Base-by-base conservation (phyloP, 2,888 invertebrate genomes). In the Podotricha telesiphe region DNA sequence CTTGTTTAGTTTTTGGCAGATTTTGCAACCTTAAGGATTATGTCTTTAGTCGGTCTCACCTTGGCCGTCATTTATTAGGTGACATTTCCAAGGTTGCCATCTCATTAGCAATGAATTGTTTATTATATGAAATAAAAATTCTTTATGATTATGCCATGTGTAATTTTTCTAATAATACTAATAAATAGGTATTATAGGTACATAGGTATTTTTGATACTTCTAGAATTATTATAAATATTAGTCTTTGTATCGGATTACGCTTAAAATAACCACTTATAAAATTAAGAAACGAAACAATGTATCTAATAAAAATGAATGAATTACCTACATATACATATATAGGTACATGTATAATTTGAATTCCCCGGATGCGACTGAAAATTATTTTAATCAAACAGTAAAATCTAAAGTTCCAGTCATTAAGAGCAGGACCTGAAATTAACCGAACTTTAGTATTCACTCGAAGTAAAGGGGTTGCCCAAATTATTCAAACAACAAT, bases 401-500 rank as follows among this genome's bases (percentile, higher is more conserved):
- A 55, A 62, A 68, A 72, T 74, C 75, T 73, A 66, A 68, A 68
- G 59, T 64, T 68, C 66, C 70, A 66, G 66, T 67, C 70, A 73
- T 73, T 73, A 70, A 58, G 65, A 69, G 45, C 64, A 66, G 61
- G 62, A 66, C 40, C 67, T 69, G 56, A 56, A 68, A 73, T 69
- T 73, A 74, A 69, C 65, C 65, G 53, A 72, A 67, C 66, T 65
- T 70, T 61, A 51, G 64, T 55, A 66, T 71, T 67, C 73, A 71
- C 45, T 56, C 40, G 76, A 77, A 66, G 77, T 79, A 83, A 84
- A 85, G 86, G 87, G 88, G 84, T 83, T 82, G 68, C 80, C 83
- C 83, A 86, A 89, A 89, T 89, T 89, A 87, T 83, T 80, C 77
- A 72, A 73, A 76, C 69, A 69, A 87, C 88, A 88, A 88, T 86